A percentile compares a stretch with the other conserved stretches of the same genome.
Evolutionary conservation across 2,888 invertebrate genomes (phyloP).

Genomic region (Clostera curtula): DNA sequence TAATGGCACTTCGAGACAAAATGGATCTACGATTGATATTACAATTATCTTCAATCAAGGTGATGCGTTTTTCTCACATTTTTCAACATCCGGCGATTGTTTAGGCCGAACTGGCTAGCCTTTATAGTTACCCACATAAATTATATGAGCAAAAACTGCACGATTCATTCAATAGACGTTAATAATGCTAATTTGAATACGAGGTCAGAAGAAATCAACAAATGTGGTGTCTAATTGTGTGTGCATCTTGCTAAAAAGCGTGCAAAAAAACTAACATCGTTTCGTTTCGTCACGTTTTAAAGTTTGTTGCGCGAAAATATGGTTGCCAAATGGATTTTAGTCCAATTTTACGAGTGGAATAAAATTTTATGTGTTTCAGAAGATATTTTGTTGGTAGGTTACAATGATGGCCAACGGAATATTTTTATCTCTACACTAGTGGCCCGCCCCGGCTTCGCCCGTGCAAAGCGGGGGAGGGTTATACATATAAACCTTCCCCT

Average conservation of each 20-base stretch:
- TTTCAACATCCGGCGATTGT: conserved; percentile 60
- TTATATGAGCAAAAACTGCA: conserved; percentile 28
- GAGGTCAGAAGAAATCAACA: conserved; percentile 34
- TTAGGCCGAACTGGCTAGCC: conserved; percentile 18
- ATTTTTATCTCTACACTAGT: too few relatives aligned
- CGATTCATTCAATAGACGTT: conserved; percentile 28
- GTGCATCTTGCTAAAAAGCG: neutral
- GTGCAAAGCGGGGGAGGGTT: too few relatives aligned
- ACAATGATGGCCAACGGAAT: too few relatives aligned
- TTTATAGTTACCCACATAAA: conserved; percentile 29
- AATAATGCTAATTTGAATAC: conserved; percentile 38
- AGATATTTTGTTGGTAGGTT: neutral
- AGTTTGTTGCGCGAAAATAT: too few relatives aligned
- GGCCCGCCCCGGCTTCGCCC: too few relatives aligned
- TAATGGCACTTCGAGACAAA: conserved; percentile 24
- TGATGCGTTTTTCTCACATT: conserved; percentile 46
- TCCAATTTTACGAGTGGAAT: too few relatives aligned
- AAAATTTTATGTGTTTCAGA: too few relatives aligned
- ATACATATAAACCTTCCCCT: too few relatives aligned
- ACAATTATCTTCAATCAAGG: conserved; percentile 29
- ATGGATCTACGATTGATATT: conserved; percentile 29
- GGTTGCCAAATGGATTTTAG: conserved; percentile 7
- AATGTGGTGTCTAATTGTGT: conserved; percentile 15
- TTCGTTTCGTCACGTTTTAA: too few relatives aligned
- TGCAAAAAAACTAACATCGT: neutral